A percentile compares a stretch with the other conserved stretches of the same genome.
Conservation (phyloP, 2,888 invertebrate species). For the Epinotia bilunana region DNA sequence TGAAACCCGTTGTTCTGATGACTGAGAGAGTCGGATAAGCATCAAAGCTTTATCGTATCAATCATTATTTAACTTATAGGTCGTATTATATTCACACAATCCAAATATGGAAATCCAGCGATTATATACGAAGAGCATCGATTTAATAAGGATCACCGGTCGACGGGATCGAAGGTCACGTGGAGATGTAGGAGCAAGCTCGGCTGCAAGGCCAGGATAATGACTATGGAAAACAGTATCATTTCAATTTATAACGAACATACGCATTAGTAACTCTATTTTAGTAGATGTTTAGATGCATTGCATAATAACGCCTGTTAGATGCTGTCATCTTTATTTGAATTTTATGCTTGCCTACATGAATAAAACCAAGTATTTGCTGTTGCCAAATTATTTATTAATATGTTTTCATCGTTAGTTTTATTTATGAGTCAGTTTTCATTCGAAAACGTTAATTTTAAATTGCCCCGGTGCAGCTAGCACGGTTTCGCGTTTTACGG, state of each 20-base stretch:
- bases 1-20: too few species aligned
- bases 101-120: not conserved
- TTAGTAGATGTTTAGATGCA: not conserved
- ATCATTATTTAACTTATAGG: not conserved
- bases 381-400: not conserved
- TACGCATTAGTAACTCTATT: not conserved
- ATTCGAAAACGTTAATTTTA: not conserved
- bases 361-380: not conserved
- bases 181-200: conserved; percentile 11
- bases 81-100: not conserved
- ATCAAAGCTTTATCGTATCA: too few species aligned
- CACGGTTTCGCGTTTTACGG: too few species aligned
- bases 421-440: not conserved
- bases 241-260: conserved; percentile 4
- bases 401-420: not conserved
- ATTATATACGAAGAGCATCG: not conserved
- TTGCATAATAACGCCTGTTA: not conserved
- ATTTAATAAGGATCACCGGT: conserved; percentile 9
- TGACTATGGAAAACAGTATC: not conserved
- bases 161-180: not conserved
- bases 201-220: conserved; percentile 4
- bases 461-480: not conserved
- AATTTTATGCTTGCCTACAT: not conserved
- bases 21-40: too few species aligned
- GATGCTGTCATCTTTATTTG: not conserved